These are phyloP conservation scores for Teleogryllus occipitalis DNA, from an alignment of 1,140 invertebrate species.

Conservation along the genomic window DNA sequence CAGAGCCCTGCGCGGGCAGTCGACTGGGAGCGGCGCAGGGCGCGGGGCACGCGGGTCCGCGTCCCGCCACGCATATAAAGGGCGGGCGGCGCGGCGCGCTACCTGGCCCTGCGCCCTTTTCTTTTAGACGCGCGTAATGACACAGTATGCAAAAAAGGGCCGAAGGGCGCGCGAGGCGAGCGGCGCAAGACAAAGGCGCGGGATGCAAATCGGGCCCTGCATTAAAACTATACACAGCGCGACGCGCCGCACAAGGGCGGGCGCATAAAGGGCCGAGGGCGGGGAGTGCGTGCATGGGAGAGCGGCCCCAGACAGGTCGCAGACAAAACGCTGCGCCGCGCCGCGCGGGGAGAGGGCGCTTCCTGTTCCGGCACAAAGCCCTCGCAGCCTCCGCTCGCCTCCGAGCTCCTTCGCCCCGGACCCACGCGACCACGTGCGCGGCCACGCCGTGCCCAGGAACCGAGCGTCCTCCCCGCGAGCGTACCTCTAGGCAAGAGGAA, in stretches of 20 bases:
- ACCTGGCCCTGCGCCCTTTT: not conserved
- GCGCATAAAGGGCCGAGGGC: not conserved
- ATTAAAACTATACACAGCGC: not conserved
- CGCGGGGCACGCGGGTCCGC: too few relatives aligned
- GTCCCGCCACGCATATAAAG: not conserved
- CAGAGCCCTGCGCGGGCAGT: too few relatives aligned
- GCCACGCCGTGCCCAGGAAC: too few relatives aligned
- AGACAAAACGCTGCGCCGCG: not conserved
- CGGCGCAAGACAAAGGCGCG: not conserved
- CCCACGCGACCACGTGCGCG: too few relatives aligned
- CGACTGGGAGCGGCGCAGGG: too few relatives aligned
- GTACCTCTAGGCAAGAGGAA: too few relatives aligned
- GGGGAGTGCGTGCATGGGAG: not conserved
- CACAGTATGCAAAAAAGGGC: conserved; percentile 1
- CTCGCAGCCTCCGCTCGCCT: too few relatives aligned
- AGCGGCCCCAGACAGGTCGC: not conserved
- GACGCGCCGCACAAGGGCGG: not conserved
- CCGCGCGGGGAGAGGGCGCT: too few relatives aligned
- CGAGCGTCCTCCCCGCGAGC: too few relatives aligned
- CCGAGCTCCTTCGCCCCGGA: too few relatives aligned
- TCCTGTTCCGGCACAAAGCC: too few relatives aligned
- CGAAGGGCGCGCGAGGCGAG: not conserved
- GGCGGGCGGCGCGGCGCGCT: not conserved
- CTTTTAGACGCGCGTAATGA: not conserved
- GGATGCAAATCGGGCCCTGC: not conserved